Evolutionary conservation across 2,888 invertebrate species (phyloP), one percentile per base, ranked within the genome.

Genomic region (Noctua fimbriata): DNA sequence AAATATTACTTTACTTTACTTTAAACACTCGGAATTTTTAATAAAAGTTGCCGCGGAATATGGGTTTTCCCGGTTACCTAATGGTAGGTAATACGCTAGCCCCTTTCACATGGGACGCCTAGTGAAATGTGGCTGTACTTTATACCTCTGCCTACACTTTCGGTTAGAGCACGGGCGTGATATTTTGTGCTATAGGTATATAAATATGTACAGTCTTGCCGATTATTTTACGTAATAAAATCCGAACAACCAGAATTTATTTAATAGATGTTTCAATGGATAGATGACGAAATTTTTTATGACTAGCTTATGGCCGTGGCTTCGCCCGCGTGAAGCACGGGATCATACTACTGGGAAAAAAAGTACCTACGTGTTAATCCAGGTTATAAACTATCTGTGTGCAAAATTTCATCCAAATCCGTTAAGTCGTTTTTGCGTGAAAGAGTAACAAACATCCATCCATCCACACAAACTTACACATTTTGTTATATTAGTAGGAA

Each of bases 51-150:
- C n/a, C 16, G 3, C 21, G 7, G n/a, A 67, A 16, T 67, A 16
- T n/a, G 9, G 9, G 18, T 18, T 4, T 63, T 63, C 63, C 32
- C 67, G n/a, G 36, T 44, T n/a, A 7, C 44, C 41, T 67, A 16
- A 21, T 44, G n/a, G 44, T 44, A n/a, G n/a, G 44, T 44, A 67
- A 67, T n/a, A n/a, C 67, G 67, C 67, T 44, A n/a, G 16, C 44
- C 7, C 67, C 67, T 67, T 16, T 67, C 44, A 44, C 67, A 67
- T 67, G 67, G 44, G 44, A 65, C 67, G 41, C 44, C 67, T n/a
- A 44, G 16, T 16, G 3, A 44, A 16, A 16, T n/a, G 44, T 44
- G 67, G 67, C 9, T 16, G 41, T 44, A n/a, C 44, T 44, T 67
- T n/a, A 44, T 44, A 66, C 16, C 44, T 44, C 67, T 67, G n/a